Evolutionary conservation across 2,113 vertebrate species (phyloP).

Genomic region (Meles meles): DNA sequence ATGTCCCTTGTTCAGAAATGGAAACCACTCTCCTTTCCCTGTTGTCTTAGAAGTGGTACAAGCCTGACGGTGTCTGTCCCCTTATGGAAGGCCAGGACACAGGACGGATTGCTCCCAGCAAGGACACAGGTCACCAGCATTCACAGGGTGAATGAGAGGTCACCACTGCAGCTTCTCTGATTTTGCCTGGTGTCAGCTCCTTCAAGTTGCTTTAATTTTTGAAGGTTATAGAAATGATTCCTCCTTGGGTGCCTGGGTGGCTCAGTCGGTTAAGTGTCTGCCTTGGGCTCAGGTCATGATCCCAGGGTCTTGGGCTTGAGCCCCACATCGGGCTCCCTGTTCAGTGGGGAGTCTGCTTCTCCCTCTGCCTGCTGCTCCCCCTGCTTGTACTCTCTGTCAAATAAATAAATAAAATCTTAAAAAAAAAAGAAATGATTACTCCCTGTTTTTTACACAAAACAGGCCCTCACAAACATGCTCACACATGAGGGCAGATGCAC

Average conservation of each 20-base stretch:
- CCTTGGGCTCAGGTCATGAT: background rate
- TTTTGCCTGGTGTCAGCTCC: background rate
- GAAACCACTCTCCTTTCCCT: background rate
- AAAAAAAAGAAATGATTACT: background rate
- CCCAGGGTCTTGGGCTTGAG: background rate
- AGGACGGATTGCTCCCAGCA: background rate
- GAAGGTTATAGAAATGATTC: background rate
- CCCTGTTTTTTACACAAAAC: background rate
- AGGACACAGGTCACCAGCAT: background rate
- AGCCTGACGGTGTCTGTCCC: background rate
- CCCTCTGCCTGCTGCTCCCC: no score
- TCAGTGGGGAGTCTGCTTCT: background rate
- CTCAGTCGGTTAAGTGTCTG: background rate
- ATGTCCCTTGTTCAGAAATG: background rate
- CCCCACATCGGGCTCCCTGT: background rate
- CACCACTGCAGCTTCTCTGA: background rate
- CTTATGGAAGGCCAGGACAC: background rate
- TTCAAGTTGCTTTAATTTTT: background rate
- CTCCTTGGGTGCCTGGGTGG: background rate
- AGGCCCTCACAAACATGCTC: background rate
- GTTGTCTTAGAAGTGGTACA: background rate
- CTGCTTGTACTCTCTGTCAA: no score
- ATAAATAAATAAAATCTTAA: background rate
- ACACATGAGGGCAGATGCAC: background rate
- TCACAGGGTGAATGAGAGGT: background rate